Conservation (phyloP, 2,888 invertebrate species). For the Muschampia plurimacula region DNA sequence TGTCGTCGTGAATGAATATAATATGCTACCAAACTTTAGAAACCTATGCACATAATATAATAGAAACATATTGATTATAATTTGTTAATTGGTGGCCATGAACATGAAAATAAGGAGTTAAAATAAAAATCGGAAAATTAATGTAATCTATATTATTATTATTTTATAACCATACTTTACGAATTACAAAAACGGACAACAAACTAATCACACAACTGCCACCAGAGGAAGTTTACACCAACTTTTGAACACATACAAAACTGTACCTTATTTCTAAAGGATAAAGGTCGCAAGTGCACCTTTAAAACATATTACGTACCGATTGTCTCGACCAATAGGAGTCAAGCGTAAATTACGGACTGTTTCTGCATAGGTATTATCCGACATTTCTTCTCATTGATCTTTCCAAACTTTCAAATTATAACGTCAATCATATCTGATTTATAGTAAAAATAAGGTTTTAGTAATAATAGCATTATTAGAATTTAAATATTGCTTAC, state of each 20-base stretch:
- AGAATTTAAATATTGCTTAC: slow-evolving; percentile 11
- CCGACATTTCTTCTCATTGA: slow-evolving; percentile 1
- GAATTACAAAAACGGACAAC: slow-evolving; percentile 69
- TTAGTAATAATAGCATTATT: background rate
- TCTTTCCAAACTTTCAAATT: slow-evolving; percentile 10
- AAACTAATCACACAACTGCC: slow-evolving; percentile 63
- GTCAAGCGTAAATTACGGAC: slow-evolving; percentile 27
- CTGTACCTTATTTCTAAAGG: slow-evolving; percentile 44
- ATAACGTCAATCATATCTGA: background rate
- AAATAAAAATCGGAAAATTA: slow-evolving; percentile 47
- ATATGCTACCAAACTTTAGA: no score
- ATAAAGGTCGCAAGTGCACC: slow-evolving; percentile 37
- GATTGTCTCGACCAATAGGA: slow-evolving; percentile 40
- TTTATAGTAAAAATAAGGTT: background rate
- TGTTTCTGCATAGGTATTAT: slow-evolving; percentile 25
- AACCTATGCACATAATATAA: no score
- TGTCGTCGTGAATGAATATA: no score
- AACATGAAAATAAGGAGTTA: background rate
- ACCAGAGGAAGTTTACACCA: slow-evolving; percentile 55
- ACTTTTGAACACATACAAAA: slow-evolving; percentile 65
- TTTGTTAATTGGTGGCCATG: no score
- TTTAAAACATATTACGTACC: slow-evolving; percentile 40
- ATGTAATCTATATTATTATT: slow-evolving; percentile 63
- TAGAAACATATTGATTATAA: no score
- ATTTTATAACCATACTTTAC: slow-evolving; percentile 49